These are phyloP conservation scores for Elachura formosa DNA, from an alignment of 2,113 vertebrate species.

Conservation along the genomic window DNA sequence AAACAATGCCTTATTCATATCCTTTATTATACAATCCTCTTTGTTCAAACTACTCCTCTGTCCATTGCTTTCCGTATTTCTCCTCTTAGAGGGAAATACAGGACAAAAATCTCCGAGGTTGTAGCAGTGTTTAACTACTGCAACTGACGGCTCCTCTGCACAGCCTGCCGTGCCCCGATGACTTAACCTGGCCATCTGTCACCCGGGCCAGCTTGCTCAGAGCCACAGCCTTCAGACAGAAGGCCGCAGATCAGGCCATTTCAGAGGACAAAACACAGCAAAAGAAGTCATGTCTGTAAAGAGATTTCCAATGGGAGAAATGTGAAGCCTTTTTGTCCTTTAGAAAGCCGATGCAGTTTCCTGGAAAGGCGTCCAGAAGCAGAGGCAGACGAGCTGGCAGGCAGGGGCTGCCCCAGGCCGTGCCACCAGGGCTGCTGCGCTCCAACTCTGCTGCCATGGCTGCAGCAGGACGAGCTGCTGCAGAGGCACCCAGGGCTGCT, in stretches of 20 bases:
- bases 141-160: background rate
- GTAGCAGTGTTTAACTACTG: background rate
- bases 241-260: background rate
- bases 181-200: slow-evolving; percentile 44
- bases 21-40: background rate
- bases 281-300: background rate
- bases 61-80: background rate
- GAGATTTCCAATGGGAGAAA: background rate
- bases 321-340: background rate
- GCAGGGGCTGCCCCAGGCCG: too few species aligned
- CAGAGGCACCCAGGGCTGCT: background rate
- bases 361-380: too few species aligned
- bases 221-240: background rate
- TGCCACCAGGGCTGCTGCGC: too few species aligned
- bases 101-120: background rate
- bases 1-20: background rate
- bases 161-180: background rate
- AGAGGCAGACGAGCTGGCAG: too few species aligned
- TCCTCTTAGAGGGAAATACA: background rate
- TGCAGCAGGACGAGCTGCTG: background rate
- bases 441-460: background rate
- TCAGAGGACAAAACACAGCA: background rate
- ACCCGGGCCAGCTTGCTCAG: background rate
- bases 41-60: background rate
- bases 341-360: background rate